These are phyloP conservation scores for Ophioninae sp. DNA, from an alignment of 2,888 invertebrate genomes.

Conservation along the genomic window DNA sequence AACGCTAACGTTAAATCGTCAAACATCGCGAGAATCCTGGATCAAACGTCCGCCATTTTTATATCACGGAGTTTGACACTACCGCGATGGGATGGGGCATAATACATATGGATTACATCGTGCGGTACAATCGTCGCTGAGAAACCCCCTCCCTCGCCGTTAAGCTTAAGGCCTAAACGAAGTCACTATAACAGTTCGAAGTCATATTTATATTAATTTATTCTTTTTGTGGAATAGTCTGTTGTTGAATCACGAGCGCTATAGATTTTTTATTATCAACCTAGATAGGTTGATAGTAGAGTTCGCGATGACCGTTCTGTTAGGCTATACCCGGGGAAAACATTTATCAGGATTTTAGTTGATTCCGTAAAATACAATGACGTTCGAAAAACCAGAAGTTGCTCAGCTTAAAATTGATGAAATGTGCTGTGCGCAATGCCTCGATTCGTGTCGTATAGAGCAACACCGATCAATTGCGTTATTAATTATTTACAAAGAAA, in stretches of 20 bases:
- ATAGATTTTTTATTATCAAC: background rate
- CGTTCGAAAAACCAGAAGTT: too few species aligned
- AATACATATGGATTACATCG: background rate
- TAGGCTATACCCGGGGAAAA: background rate
- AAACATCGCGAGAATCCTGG: slow-evolving; percentile 64
- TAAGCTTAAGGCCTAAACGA: background rate
- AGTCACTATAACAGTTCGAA: background rate
- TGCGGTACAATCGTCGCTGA: slow-evolving; percentile 3
- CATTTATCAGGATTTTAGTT: background rate
- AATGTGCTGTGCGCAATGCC: background rate
- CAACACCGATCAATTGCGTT: too few species aligned
- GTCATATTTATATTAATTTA: background rate
- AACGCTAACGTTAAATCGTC: slow-evolving; percentile 61
- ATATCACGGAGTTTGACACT: slow-evolving; percentile 68
- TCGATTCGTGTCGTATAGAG: too few species aligned
- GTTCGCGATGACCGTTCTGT: background rate
- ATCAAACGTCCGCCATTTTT: slow-evolving; percentile 71
- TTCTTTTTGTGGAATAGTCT: background rate
- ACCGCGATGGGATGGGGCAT: slow-evolving; percentile 6
- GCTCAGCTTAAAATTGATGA: too few species aligned
- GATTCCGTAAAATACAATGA: background rate
- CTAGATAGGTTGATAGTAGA: too few species aligned
- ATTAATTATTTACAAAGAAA: background rate
- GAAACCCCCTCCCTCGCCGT: background rate
- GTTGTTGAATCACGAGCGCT: background rate